A percentile compares a stretch with the other conserved stretches of the same genome.
Conservation (phyloP, 2,797 vertebrate species). For the Knipowitschia caucasica region DNA sequence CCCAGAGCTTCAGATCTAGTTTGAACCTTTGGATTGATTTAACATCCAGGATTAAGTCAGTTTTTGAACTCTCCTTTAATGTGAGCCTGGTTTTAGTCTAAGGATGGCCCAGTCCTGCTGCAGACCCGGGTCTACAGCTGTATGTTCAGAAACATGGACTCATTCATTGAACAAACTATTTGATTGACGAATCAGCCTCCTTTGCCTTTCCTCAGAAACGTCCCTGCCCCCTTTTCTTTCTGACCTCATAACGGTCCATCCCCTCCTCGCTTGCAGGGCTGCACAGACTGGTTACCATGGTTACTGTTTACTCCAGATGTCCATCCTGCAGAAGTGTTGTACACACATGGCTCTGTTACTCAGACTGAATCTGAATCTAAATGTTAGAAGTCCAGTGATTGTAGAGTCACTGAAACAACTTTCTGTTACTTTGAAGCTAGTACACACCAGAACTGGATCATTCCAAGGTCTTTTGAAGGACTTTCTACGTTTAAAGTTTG, state of each 20-base stretch:
- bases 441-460: constrained; percentile 3
- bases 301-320: not conserved
- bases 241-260: not conserved
- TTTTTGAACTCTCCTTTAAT: not conserved
- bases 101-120: not conserved
- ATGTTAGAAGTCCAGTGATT: not conserved
- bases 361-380: not conserved
- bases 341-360: constrained; percentile 3
- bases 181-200: not conserved
- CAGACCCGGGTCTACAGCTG: not conserved
- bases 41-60: not conserved
- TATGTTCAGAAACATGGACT: not conserved
- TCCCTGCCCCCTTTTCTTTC: not conserved
- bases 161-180: constrained; percentile 1
- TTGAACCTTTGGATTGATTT: not conserved
- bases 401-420: not conserved
- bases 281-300: not conserved
- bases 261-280: not conserved
- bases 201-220: not conserved
- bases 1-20: not conserved
- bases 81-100: not conserved
- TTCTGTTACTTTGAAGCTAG: constrained; percentile 4
- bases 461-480: constrained; percentile 4
- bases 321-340: not conserved
- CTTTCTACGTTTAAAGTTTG: not conserved